Evolutionary conservation across 2,797 vertebrate genomes (phyloP), one percentile per base, ranked within the genome.

Genomic region (Microcaecilia unicolor): DNA sequence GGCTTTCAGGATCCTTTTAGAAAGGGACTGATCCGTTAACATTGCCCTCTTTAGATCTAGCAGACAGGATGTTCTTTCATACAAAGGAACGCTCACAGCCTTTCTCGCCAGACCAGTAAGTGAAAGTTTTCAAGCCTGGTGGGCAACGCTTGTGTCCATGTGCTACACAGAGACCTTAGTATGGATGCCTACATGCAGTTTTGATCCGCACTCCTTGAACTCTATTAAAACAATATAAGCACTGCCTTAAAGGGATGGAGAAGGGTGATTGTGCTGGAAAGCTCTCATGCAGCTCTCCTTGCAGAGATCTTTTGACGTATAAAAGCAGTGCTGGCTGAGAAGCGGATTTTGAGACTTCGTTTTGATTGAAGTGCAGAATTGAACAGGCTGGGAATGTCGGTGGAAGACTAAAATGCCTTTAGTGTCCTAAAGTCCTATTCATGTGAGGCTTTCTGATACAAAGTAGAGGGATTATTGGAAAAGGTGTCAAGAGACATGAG

Each of bases 191-290:
- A 85, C 80, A 67, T 84, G 79, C 75, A 84, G 76, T 88, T 89
- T 84, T 88, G 78, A 88, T 79, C 82, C 84, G 70, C 75, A 74
- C 74, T 86, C 81, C 84, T 76, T 89, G 81, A 83, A 86, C 82
- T 90, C 83, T 85, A 85, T 86, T 86, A 87, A 90, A 87, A 87
- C 84, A 85, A 84, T 87, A 84, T 78, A 82, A 81, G 83, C 77
- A 79, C 74, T 70, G 78, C 79, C 80, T n/a, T n/a, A n/a, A n/a
- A n/a, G n/a, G n/a, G n/a, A n/a, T n/a, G n/a, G n/a, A n/a, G n/a
- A n/a, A n/a, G n/a, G n/a, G n/a, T n/a, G n/a, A n/a, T n/a, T n/a
- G n/a, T 66, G 75, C 67, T 81, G 76, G 72, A 72, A 75, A 76
- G 76, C 79, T 79, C 81, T 74, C 76, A 80, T 76, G 76, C 70